A percentile compares a stretch with the other conserved stretches of the same genome.
phyloP scores from a whole-genome alignment of 2,797 vertebrate species.

The Hypotaenidia okinawae region DNA sequence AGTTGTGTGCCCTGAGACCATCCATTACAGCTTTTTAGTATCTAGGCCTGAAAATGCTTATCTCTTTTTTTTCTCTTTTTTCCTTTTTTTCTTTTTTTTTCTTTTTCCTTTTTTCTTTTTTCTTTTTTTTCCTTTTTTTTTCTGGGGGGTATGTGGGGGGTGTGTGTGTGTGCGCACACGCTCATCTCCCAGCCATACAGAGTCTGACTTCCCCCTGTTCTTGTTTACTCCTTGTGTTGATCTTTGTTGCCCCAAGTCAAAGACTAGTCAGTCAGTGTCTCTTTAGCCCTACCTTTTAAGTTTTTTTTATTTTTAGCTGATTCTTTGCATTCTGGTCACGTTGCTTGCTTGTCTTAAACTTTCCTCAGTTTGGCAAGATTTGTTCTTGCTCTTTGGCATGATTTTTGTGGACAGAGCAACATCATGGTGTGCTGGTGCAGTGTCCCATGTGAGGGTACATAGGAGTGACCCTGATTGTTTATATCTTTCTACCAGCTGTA shows the following conservation, averaged over 20 bases:
- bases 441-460: neutral
- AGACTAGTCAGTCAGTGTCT: neutral
- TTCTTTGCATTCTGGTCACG: neutral
- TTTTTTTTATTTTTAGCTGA: neutral
- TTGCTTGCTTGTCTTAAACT: neutral
- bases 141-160: no score
- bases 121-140: no score
- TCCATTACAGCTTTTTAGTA: neutral
- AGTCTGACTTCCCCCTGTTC: neutral
- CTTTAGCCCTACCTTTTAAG: neutral
- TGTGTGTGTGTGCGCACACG: neutral
- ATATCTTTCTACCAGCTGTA: neutral
- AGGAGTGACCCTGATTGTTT: neutral
- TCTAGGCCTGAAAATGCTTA: neutral
- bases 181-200: neutral
- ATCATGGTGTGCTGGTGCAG: neutral
- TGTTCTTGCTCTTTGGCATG: neutral
- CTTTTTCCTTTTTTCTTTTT: no score
- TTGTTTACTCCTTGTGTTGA: neutral
- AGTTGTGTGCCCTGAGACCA: neutral
- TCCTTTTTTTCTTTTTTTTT: neutral
- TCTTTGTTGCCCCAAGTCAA: neutral
- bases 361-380: neutral
- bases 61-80: neutral
- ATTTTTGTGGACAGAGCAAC: neutral